A percentile compares a stretch with the other conserved stretches of the same genome.
phyloP scores from a whole-genome alignment of 1,140 invertebrate species.

The Bathynomus jamesi region DNA sequence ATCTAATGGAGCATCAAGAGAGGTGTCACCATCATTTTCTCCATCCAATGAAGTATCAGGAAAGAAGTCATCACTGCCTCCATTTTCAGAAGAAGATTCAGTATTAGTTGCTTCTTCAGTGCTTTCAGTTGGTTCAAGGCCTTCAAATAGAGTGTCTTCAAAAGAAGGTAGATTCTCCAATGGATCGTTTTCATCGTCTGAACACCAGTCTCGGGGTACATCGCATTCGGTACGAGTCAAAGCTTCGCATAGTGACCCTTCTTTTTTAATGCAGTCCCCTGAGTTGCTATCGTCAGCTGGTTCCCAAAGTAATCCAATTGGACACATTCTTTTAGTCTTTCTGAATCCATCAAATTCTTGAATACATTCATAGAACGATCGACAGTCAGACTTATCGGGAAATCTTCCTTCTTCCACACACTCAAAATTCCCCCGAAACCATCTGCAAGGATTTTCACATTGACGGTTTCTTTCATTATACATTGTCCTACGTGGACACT shows the following conservation, averaged over 20 bases:
- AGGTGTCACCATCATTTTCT: too few species aligned
- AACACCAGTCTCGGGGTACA: background rate
- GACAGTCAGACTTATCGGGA: constrained; percentile 44
- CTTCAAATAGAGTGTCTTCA: too few species aligned
- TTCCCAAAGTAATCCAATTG: background rate
- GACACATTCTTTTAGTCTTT: background rate
- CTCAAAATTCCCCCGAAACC: constrained; percentile 5
- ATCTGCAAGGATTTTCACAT: constrained; percentile 14
- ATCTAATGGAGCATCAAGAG: too few species aligned
- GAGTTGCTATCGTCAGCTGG: background rate
- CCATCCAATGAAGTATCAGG: too few species aligned
- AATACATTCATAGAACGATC: constrained; percentile 48
- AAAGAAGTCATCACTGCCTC: too few species aligned
- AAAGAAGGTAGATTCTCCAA: background rate
- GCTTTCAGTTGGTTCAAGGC: too few species aligned
- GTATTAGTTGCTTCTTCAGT: too few species aligned
- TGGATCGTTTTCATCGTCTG: background rate
- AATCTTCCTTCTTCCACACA: constrained; percentile 39
- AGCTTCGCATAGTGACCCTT: background rate
- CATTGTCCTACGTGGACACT: constrained; percentile 2
- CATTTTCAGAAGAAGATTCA: too few species aligned
- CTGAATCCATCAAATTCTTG: background rate
- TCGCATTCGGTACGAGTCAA: background rate
- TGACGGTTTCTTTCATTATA: constrained; percentile 10
- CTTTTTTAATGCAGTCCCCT: background rate